Percentiles rank a stretch among this genome's conserved stretches.
phyloP scores from a whole-genome alignment of 2,113 vertebrate genomes.

The Pelvicachromis taeniatus region DNA sequence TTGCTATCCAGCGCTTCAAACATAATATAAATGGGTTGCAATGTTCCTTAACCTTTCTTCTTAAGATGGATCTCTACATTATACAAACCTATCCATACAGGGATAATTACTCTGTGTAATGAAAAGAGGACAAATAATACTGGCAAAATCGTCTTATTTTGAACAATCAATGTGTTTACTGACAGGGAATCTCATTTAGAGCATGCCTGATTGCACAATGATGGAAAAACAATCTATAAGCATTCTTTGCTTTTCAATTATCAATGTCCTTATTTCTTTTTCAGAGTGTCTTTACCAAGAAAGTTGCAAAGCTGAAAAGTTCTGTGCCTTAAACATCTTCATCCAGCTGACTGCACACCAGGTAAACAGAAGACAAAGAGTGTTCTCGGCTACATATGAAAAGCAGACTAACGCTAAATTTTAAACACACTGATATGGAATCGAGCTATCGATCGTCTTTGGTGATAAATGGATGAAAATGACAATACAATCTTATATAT shows the following conservation, averaged over 20 bases:
- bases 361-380: neutral
- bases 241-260: constrained; percentile 25
- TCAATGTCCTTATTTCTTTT: neutral
- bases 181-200: constrained; percentile 41
- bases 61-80: neutral
- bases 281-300: neutral
- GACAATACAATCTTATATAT: constrained; percentile 35
- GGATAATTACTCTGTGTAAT: constrained; percentile 9
- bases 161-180: constrained; percentile 45
- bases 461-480: constrained; percentile 18
- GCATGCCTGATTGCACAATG: constrained; percentile 3
- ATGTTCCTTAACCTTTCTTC: neutral
- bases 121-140: constrained; percentile 25
- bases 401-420: neutral
- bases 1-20: neutral
- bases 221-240: constrained; percentile 7
- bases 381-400: neutral
- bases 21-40: neutral
- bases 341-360: neutral
- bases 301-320: neutral
- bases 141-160: constrained; percentile 32
- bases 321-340: neutral
- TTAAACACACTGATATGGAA: neutral
- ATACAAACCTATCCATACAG: neutral
- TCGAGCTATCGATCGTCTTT: neutral